Percentiles rank a stretch among this genome's conserved stretches.
These are phyloP conservation scores for Cryptus viduatorius DNA, from an alignment of 2,888 invertebrate genomes.

Conservation along the genomic window DNA sequence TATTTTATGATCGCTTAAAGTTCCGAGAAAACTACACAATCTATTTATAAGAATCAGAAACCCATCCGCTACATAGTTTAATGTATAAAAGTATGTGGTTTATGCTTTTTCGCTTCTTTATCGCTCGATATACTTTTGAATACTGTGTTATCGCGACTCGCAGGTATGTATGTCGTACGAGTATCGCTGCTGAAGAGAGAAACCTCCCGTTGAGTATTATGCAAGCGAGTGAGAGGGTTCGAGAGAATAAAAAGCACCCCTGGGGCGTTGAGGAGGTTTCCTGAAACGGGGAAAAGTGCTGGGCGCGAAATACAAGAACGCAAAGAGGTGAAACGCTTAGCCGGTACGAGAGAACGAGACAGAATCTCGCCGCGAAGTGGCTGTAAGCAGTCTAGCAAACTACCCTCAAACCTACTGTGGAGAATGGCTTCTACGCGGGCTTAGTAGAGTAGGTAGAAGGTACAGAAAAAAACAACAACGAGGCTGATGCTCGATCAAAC, in stretches of 20 bases:
- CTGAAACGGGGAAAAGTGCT: conserved; percentile 18
- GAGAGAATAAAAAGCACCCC: background rate
- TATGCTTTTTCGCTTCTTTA: too few species aligned
- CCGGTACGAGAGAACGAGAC: conserved; percentile 21
- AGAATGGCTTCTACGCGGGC: conserved; percentile 58
- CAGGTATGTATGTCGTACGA: background rate
- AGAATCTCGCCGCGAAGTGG: conserved; percentile 53
- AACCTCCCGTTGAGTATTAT: conserved; percentile 13
- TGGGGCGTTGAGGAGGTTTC: conserved; percentile 13
- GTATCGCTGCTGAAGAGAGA: background rate
- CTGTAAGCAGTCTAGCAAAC: conserved; percentile 20
- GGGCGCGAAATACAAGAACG: conserved; percentile 27
- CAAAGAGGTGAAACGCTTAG: conserved; percentile 50
- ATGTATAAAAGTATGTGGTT: too few species aligned
- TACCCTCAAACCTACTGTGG: conserved; percentile 50
- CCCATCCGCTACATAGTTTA: too few species aligned
- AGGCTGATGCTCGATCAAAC: conserved; percentile 59
- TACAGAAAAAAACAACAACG: conserved; percentile 25
- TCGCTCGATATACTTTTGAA: too few species aligned
- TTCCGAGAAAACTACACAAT: too few species aligned
- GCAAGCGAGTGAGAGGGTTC: background rate
- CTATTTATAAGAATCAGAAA: too few species aligned
- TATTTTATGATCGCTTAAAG: too few species aligned
- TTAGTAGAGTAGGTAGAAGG: conserved; percentile 11
- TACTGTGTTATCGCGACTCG: too few species aligned